phyloP scores from a whole-genome alignment of 2,113 vertebrate genomes.

The Dasypus novemcinctus region DNA sequence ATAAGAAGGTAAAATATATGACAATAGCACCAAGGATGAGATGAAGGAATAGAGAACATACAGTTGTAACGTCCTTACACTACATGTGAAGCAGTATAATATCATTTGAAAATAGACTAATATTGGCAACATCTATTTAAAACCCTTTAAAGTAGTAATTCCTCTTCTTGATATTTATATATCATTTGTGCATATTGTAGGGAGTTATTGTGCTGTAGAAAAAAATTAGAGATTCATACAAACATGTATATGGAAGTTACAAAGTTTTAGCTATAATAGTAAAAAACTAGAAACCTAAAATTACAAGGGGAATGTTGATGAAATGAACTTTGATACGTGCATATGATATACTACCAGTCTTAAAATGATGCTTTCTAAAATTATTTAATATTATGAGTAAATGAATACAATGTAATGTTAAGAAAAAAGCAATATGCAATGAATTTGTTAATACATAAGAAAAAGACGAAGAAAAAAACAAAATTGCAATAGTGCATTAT shows the following conservation, averaged over 20 bases:
- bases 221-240: not conserved
- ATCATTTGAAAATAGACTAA: not conserved
- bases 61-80: not conserved
- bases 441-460: not conserved
- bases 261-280: not conserved
- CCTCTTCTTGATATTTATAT: not conserved
- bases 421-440: not conserved
- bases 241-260: not conserved
- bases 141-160: not conserved
- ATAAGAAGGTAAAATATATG: not conserved
- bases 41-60: not conserved
- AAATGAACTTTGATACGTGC: not conserved
- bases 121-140: not conserved
- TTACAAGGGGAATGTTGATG: not conserved
- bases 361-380: not conserved
- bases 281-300: slow-evolving; percentile 17
- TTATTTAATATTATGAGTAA: not conserved
- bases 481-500: not conserved
- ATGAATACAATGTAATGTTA: not conserved
- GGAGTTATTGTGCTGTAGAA: not conserved
- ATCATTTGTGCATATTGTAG: not conserved
- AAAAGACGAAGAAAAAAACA: not conserved
- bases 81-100: not conserved
- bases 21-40: not conserved
- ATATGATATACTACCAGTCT: not conserved